Evolutionary conservation across 2,888 invertebrate genomes (phyloP).

Genomic region (Dione vanillae): DNA sequence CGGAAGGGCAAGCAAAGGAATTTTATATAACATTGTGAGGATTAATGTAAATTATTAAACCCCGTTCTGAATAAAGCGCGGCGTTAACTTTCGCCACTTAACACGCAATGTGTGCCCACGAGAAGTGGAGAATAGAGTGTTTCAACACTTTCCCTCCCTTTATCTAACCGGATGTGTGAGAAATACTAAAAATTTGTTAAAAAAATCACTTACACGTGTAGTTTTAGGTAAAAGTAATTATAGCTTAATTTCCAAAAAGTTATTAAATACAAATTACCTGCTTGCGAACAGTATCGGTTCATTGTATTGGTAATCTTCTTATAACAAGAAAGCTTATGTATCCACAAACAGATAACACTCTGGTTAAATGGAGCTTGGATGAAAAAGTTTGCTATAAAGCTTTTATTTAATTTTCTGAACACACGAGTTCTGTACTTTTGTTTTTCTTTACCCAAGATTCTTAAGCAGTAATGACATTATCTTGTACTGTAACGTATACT

Average conservation of each 20-base stretch:
- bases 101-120: not conserved
- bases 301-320: slow-evolving; percentile 2
- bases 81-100: too few relatives aligned
- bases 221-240: too few relatives aligned
- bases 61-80: too few relatives aligned
- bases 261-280: not conserved
- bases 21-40: not conserved
- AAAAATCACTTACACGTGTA: not conserved
- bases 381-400: slow-evolving; percentile 4
- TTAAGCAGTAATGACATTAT: not conserved
- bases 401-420: not conserved
- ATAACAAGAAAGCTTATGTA: slow-evolving; percentile 1
- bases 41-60: too few relatives aligned
- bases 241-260: not conserved
- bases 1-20: not conserved
- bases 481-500: not conserved
- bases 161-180: not conserved
- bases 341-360: slow-evolving; percentile 3
- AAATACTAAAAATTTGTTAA: not conserved
- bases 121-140: not conserved
- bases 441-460: not conserved
- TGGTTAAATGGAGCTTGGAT: not conserved
- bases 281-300: not conserved
- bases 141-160: too few relatives aligned
- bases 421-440: not conserved